Conservation (phyloP, 2,888 invertebrate genomes). For the Blastobasis adustella region DNA sequence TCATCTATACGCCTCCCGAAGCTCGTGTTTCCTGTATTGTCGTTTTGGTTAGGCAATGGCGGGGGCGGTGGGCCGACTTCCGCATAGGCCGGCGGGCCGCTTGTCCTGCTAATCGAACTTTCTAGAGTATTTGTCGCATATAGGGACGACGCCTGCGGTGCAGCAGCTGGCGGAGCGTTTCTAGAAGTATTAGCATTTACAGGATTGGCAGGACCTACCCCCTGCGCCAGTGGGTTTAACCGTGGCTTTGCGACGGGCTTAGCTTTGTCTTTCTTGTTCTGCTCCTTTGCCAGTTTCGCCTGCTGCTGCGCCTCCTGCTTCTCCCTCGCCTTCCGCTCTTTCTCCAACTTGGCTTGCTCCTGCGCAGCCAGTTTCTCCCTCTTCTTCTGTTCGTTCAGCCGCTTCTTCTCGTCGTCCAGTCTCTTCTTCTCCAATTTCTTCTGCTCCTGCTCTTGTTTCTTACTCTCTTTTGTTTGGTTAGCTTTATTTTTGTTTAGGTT, state of each 20-base stretch:
- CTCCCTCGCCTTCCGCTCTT: slow-evolving; percentile 26
- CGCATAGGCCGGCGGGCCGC: slow-evolving; percentile 57
- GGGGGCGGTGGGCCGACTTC: slow-evolving; percentile 16
- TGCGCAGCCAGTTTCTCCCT: slow-evolving; percentile 30
- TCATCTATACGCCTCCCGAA: slow-evolving; percentile 41
- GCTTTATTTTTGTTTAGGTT: slow-evolving; percentile 7
- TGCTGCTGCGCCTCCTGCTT: slow-evolving; percentile 17
- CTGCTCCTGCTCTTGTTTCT: slow-evolving; percentile 23
- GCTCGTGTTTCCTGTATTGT: slow-evolving; percentile 40
- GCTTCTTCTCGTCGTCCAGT: slow-evolving; percentile 42
- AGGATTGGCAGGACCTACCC: not conserved
- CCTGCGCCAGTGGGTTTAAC: slow-evolving; percentile 14
- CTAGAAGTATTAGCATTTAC: not conserved
- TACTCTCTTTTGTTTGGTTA: slow-evolving; percentile 16
- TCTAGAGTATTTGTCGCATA: slow-evolving; percentile 45
- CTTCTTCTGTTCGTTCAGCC: slow-evolving; percentile 32
- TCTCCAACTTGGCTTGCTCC: slow-evolving; percentile 37
- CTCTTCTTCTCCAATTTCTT: slow-evolving; percentile 37
- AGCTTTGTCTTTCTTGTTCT: slow-evolving; percentile 16
- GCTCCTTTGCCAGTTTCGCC: slow-evolving; percentile 12
- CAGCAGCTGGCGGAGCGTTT: not conserved
- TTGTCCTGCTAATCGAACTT: slow-evolving; percentile 55
- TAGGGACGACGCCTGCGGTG: slow-evolving; percentile 6
- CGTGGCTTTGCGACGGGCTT: slow-evolving; percentile 9
- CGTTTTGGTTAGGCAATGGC: slow-evolving; percentile 25